Evolutionary conservation across 2,113 vertebrate genomes (phyloP), one percentile per base, ranked within the genome.

Genomic region (Catharus fuscescens): DNA sequence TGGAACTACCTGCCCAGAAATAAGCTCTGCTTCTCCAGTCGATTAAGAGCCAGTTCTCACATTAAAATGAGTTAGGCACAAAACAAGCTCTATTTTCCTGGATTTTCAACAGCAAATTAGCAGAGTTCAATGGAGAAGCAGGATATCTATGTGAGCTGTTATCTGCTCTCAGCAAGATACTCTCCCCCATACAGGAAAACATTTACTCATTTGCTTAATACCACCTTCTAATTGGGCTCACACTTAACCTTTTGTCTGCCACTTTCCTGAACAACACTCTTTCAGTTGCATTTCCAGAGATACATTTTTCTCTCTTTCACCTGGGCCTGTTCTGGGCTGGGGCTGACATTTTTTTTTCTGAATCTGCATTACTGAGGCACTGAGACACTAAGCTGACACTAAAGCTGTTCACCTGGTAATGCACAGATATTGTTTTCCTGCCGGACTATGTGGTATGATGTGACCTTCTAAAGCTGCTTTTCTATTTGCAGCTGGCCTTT

Each of bases 171-270:
- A 56, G 59, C 21, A 61, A 36, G 50, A 65, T 13, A 42, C 7
- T 26, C 32, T 71, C 16, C 34, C 23, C 23, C 40, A 14, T 28
- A 60, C 5, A 57, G 81, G 28, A 80, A 92, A 87, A 29, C 9
- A 10, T 70, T 77, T 54, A 21, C n/a, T 79, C 36, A 53, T 82
- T 86, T 88, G 47, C 54, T 86, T 71, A 90, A 65, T 31, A 79
- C 77, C 56, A 73, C 16, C 29, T 70, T 38, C 26, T 72, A 64
- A 77, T 9, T 82, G 6, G n/a, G 25, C 45, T 50, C 2, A 2
- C 25, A 28, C 15, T 64, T 79, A 60, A 36, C 15, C 52, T 48
- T 16, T 12, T 3, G 4, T 40, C 38, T 64, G 45, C 40, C 34
- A 4, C 18, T 60, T 57, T 14, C n/a, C 25, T 0, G 2, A 71